Evolutionary conservation across 30 jellyfish, hydroid and myxozoan species (phyloP).

Genomic region (Aurelia coerulea): DNA sequence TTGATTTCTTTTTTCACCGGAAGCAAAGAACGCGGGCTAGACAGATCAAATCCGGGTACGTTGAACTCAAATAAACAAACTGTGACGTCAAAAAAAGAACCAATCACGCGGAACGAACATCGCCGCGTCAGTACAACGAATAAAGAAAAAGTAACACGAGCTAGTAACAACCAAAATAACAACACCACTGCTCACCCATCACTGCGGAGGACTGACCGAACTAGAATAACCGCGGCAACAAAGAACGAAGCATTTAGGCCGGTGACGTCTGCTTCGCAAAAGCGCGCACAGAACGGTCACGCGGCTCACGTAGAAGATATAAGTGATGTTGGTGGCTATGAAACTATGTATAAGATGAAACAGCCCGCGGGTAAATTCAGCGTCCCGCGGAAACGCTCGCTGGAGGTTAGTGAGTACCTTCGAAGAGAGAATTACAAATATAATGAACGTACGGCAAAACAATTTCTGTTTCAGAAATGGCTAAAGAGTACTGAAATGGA

Average conservation of each 20-base stretch:
- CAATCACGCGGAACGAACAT: not conserved
- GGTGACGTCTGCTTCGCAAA: slow-evolving; percentile 44
- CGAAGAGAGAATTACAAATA: slow-evolving; percentile 65
- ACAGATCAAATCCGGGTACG: slow-evolving; percentile 13
- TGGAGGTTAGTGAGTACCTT: slow-evolving; percentile 64
- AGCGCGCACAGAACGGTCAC: slow-evolving; percentile 23
- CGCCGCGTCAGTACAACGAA: not conserved
- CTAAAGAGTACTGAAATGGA: slow-evolving; percentile 48
- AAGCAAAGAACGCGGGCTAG: slow-evolving; percentile 34
- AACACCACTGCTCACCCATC: slow-evolving; percentile 8
- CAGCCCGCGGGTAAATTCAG: slow-evolving; percentile 56
- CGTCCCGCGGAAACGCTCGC: slow-evolving; percentile 58
- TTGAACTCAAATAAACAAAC: not conserved
- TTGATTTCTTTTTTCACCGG: slow-evolving; percentile 65
- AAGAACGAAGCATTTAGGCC: slow-evolving; percentile 61
- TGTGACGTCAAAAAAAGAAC: not conserved
- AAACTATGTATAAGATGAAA: slow-evolving; percentile 54
- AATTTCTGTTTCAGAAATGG: slow-evolving; percentile 73
- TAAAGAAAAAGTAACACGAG: slow-evolving; percentile 1
- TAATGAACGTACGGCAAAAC: slow-evolving; percentile 68
- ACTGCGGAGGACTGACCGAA: slow-evolving; percentile 20
- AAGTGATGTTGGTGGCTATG: slow-evolving; percentile 69
- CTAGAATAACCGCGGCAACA: slow-evolving; percentile 44
- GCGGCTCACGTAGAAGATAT: slow-evolving; percentile 26
- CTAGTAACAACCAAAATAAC: slow-evolving; percentile 17